phyloP scores from a whole-genome alignment of 2,888 invertebrate genomes.

The Troides oblongomaculatus region DNA sequence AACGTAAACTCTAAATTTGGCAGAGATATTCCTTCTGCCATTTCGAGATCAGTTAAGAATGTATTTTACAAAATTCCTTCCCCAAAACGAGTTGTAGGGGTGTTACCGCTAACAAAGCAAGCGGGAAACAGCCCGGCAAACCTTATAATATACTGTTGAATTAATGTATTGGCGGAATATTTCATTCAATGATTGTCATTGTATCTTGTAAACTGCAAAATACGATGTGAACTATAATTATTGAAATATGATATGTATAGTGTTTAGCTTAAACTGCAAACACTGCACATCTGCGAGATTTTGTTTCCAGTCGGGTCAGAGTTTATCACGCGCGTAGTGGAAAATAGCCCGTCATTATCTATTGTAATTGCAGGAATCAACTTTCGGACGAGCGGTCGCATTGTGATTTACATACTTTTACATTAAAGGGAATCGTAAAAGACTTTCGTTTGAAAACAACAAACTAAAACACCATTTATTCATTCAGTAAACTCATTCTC shows the following conservation, averaged over 20 bases:
- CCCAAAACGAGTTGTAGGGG: too few species aligned
- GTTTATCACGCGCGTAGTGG: constrained; percentile 21
- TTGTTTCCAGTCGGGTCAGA: constrained; percentile 14
- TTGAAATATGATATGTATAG: background rate
- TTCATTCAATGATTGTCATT: background rate
- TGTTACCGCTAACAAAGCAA: too few species aligned
- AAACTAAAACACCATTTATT: background rate
- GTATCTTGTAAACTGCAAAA: background rate
- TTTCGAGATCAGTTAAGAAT: too few species aligned
- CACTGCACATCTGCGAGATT: background rate
- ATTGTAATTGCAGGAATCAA: constrained; percentile 8
- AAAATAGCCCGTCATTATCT: constrained; percentile 18
- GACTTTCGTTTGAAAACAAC: constrained; percentile 10
- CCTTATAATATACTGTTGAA: too few species aligned
- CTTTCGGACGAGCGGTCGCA: constrained; percentile 8
- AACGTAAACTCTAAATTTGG: too few species aligned
- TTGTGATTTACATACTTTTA: constrained; percentile 14
- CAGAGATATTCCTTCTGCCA: too few species aligned
- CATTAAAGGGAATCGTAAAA: constrained; percentile 15
- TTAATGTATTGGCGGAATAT: too few species aligned
- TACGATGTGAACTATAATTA: background rate
- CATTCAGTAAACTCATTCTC: background rate
- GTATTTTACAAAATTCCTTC: too few species aligned
- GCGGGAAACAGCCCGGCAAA: too few species aligned
- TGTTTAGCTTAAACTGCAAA: background rate